Evolutionary conservation across 2,113 vertebrate species (phyloP).

Genomic region (Polypterus senegalus): DNA sequence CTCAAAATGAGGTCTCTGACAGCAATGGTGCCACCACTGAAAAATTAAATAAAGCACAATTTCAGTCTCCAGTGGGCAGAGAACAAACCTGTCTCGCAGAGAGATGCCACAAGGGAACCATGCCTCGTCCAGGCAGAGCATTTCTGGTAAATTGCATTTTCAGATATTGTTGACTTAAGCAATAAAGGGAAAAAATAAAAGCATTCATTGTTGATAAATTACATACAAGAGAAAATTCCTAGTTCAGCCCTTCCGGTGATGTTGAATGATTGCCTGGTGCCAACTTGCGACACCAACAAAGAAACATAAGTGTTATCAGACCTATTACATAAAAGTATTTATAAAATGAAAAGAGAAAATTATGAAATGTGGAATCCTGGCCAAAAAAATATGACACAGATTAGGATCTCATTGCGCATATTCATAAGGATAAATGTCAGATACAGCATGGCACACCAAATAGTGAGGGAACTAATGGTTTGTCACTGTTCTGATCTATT

Average conservation of each 20-base stretch:
- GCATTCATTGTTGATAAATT: slow-evolving; percentile 22
- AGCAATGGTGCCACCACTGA: neutral
- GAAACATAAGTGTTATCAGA: slow-evolving; percentile 16
- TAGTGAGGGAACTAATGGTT: too few relatives aligned
- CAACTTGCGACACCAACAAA: slow-evolving; percentile 21
- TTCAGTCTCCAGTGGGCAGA: neutral
- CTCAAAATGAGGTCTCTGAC: neutral
- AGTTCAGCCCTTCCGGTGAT: slow-evolving; percentile 18
- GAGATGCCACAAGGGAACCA: slow-evolving; percentile 14
- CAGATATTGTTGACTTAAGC: slow-evolving; percentile 24
- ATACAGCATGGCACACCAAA: too few relatives aligned
- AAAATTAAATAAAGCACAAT: slow-evolving; percentile 1
- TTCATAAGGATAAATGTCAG: too few relatives aligned
- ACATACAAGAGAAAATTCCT: slow-evolving; percentile 14
- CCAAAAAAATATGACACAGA: too few relatives aligned
- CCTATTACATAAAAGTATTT: too few relatives aligned
- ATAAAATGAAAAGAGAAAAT: too few relatives aligned
- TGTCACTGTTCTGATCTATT: too few relatives aligned
- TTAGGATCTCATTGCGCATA: too few relatives aligned
- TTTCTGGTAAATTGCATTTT: slow-evolving; percentile 26
- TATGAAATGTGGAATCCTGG: too few relatives aligned
- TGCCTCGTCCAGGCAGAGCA: slow-evolving; percentile 15
- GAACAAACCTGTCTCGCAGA: slow-evolving; percentile 8
- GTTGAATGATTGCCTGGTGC: slow-evolving; percentile 23
- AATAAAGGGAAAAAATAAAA: slow-evolving; percentile 22